A percentile compares a stretch with the other conserved stretches of the same genome.
Evolutionary conservation across 2,888 invertebrate genomes (phyloP).

Genomic region (Drosophila atripex): DNA sequence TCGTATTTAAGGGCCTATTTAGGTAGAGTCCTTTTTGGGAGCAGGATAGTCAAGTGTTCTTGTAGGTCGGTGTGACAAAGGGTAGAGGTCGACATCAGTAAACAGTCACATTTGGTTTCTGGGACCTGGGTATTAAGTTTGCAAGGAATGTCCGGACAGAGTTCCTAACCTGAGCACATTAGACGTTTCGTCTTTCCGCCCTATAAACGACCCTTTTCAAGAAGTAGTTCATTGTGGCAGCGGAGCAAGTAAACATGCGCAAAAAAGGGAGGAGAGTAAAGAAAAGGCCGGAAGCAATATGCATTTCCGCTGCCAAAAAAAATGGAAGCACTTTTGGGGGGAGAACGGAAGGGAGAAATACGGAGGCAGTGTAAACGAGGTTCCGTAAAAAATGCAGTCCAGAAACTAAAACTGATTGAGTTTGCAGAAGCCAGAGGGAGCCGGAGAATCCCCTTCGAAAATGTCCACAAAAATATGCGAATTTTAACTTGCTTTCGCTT

Average conservation of each 20-base stretch:
- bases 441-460: constrained; percentile 41
- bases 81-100: constrained; percentile 40
- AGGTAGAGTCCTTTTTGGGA: no score
- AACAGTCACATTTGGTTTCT: constrained; percentile 44
- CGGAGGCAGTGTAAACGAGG: constrained; percentile 19
- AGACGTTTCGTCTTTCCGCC: not conserved
- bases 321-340: constrained; percentile 73
- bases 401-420: constrained; percentile 44
- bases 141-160: constrained; percentile 35
- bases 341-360: constrained; percentile 17
- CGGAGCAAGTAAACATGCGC: constrained; percentile 39
- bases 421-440: constrained; percentile 14
- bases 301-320: constrained; percentile 80
- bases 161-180: constrained; percentile 27
- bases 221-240: constrained; percentile 37
- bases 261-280: constrained; percentile 50
- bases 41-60: not conserved
- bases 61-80: not conserved
- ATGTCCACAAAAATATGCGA: constrained; percentile 15
- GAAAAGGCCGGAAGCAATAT: constrained; percentile 75
- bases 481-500: constrained; percentile 20
- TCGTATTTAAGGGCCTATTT: no score
- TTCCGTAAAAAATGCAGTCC: constrained; percentile 43
- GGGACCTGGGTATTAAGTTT: constrained; percentile 41
- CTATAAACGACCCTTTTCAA: constrained; percentile 17